Evolutionary conservation across 2,797 vertebrate species (phyloP), one percentile per base, ranked within the genome.

Genomic region (Avahi laniger): DNA sequence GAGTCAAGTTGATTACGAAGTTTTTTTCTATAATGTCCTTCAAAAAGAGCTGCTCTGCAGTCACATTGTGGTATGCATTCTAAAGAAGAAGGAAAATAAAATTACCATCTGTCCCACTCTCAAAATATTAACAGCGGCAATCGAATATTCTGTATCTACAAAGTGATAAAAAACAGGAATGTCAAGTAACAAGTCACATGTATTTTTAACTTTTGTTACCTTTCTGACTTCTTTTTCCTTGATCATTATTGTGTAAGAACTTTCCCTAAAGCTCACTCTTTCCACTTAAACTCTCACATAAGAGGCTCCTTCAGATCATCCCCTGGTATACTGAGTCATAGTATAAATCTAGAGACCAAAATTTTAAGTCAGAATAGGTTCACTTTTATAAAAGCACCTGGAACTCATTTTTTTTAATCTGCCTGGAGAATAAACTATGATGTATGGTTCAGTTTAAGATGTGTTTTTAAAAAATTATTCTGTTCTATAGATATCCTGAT

Each of bases 61-160:
- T 97, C 97, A 99, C 98, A 76, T 99, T 98, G 93, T 99, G 99
- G 88, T 99, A 99, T 18, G 97, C 98, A 93, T 98, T 99, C 99
- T 99, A 90, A 97, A 88, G 87, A 82, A 94, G 46, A 20, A 97
- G 96, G 91, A 20, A 95, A 91, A 22, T 57, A 96, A 33, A 73
- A 38, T 82, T 75, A 92, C 50, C 33, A 20, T 75, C n/a, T 72
- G 15, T 28, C 41, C 59, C 13, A 41, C 0, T 63, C 38, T 24
- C 41, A 67, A 43, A 17, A 72, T 54, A 38, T 6, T 18, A 86
- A n/a, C 10, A 70, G 48, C 7, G 24, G 18, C 43, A 30, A 54
- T 4, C 18, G 46, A 61, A 41, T 70, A 57, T 41, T 43, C 33
- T 48, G 4, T 26, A 46, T 61, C 35, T 30, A 46, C 72, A 82